These are phyloP conservation scores for Sebastes trivittatus DNA, from an alignment of 2,797 vertebrate species.

Conservation along the genomic window DNA sequence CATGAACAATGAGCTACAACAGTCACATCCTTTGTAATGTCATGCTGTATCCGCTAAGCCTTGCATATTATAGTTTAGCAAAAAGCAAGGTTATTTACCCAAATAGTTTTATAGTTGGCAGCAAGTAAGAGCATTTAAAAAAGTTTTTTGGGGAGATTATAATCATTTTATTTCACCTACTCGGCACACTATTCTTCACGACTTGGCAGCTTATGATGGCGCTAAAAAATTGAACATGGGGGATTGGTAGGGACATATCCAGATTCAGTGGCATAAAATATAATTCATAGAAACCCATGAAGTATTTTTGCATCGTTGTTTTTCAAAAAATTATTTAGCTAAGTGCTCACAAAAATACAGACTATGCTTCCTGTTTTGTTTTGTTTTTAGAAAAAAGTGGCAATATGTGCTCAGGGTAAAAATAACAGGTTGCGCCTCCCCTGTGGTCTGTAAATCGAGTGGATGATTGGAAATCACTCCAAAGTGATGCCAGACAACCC, in stretches of 20 bases:
- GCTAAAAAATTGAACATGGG: background rate
- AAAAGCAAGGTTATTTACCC: background rate
- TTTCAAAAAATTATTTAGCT: background rate
- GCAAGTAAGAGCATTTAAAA: background rate
- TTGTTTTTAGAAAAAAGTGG: background rate
- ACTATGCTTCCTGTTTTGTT: background rate
- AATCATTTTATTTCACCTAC: background rate
- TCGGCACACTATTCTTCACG: background rate
- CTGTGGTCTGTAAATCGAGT: conserved; percentile 45
- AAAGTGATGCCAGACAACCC: conserved; percentile 44
- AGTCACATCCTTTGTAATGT: conserved; percentile 7
- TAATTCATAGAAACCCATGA: background rate
- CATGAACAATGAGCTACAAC: conserved; percentile 16
- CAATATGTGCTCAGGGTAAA: conserved; percentile 10
- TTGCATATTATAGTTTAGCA: background rate
- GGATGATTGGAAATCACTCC: conserved; percentile 58
- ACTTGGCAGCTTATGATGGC: background rate
- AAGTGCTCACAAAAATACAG: background rate
- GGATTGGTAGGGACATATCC: background rate
- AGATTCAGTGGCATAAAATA: background rate
- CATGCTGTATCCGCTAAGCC: background rate
- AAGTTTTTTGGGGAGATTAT: background rate
- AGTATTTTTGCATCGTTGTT: background rate
- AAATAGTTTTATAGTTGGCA: background rate
- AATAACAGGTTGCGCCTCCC: conserved; percentile 34